phyloP scores from a whole-genome alignment of 2,113 vertebrate genomes.

The Sinocyclocheilus grahami region DNA sequence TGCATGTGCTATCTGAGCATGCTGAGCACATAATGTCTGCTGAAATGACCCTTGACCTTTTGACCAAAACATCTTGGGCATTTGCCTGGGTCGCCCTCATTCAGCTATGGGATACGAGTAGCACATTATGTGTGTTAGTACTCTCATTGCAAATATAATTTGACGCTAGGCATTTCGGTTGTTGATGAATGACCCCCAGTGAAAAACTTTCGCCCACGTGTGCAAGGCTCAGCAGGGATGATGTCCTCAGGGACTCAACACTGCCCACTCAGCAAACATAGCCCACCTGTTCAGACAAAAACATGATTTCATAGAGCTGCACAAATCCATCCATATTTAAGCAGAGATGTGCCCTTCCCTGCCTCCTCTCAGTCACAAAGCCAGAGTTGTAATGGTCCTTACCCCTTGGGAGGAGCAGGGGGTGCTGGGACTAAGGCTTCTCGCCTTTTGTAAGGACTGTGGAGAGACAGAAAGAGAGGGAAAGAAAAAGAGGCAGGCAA shows the following conservation, averaged over 20 bases:
- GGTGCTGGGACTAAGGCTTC: constrained; percentile 36
- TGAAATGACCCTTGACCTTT: not conserved
- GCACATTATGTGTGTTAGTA: not conserved
- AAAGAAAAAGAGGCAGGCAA: constrained; percentile 44
- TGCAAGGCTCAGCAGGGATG: not conserved
- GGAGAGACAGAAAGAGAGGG: constrained; percentile 33
- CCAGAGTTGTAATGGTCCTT: constrained; percentile 56
- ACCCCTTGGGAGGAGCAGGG: constrained; percentile 51
- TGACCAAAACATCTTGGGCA: not conserved
- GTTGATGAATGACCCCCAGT: constrained; percentile 28
- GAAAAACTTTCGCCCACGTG: constrained; percentile 25
- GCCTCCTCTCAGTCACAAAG: constrained; percentile 45
- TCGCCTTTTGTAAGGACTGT: constrained; percentile 23
- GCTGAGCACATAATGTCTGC: not conserved
- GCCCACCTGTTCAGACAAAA: constrained; percentile 44
- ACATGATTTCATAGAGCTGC: constrained; percentile 46
- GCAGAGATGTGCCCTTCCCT: constrained; percentile 53
- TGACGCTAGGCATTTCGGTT: not conserved
- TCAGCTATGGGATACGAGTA: not conserved
- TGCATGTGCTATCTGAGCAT: not conserved
- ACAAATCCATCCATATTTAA: constrained; percentile 61
- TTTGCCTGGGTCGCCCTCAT: not conserved
- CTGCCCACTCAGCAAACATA: constrained; percentile 43
- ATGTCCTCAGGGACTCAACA: constrained; percentile 47
- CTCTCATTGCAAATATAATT: not conserved